Base-by-base conservation (phyloP, 2,797 vertebrate genomes). In the Darevskia mixta region DNA sequence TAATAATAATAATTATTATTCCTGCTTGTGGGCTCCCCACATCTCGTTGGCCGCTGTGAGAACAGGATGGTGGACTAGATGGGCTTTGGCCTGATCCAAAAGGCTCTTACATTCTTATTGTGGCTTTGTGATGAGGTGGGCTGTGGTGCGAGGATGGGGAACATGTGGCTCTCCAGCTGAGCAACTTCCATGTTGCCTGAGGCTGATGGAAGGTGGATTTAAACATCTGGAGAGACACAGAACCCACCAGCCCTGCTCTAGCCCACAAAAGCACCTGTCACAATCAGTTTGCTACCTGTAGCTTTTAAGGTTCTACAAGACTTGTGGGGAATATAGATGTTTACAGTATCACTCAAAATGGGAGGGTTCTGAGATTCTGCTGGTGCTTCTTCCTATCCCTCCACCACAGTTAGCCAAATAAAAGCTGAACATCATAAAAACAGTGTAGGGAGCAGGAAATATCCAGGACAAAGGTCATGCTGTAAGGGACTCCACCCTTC, bases 391-490 rank as follows among this genome's bases (percentile, higher is more conserved):
- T 85, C 43, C 18, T 10, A n/a, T 32, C 29, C 55, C 18, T 17
- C 43, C 75, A 15, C 32, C 5, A 15, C 27, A 32, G 20, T 29
- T 25, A 61, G 29, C 25, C 38, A 71, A 23, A 49, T 23, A 20
- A 64, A 75, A 41, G 73, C 13, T 27, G 73, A 67, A 58, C 13
- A 32, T 72, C 29, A 38, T 79, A 66, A 77, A 73, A 80, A 45
- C 35, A 25, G 27, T 29, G 64, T 66, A 55, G 72, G 49, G 61
- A 73, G 45, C 69, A 73, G 77, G 69, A 81, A 64, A 45, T 75
- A 64, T 80, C 58, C 67, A 45, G 83, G 58, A 45, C 76, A 79
- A 85, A 85, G 77, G 58, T 75, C 25, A 20, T 61, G 32, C 45
- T 15, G 49, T 23, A 20, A 7, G 43, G 2, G 67, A 20, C 77